Percentiles rank a stretch among this genome's conserved stretches.
Evolutionary conservation across 2,113 vertebrate genomes (phyloP).

Genomic region (Stegastes partitus): DNA sequence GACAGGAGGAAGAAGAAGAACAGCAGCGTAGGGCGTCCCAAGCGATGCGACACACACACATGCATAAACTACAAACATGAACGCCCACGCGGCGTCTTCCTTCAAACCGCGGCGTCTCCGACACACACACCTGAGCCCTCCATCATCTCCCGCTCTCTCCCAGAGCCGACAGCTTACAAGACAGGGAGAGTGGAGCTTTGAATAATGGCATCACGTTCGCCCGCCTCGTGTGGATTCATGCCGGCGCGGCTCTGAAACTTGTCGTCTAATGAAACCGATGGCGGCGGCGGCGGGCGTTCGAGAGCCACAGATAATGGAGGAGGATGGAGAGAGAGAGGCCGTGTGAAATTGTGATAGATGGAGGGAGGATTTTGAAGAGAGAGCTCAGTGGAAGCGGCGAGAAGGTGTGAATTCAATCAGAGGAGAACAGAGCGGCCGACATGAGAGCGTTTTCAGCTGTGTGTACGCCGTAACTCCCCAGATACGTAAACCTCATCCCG

Average conservation of each 20-base stretch:
- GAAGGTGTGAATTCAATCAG: constrained; percentile 13
- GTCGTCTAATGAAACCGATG: constrained; percentile 51
- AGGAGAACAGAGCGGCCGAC: neutral
- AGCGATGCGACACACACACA: neutral
- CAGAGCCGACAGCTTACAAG: constrained; percentile 43
- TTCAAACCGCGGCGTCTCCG: constrained; percentile 1
- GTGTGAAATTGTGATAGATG: constrained; percentile 51
- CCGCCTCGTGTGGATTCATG: constrained; percentile 62
- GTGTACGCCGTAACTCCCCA: constrained; percentile 45
- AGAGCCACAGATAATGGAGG: constrained; percentile 37
- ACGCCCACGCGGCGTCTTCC: neutral
- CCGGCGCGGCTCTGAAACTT: constrained; percentile 43
- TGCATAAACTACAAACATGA: neutral
- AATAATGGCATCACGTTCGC: constrained; percentile 62
- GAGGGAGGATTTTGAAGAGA: constrained; percentile 16
- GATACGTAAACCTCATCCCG: constrained; percentile 69
- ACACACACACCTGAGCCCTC: constrained; percentile 31
- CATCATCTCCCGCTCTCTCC: constrained; percentile 26
- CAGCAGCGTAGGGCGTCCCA: neutral
- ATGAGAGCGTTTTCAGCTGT: neutral
- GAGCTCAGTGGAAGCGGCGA: constrained; percentile 27
- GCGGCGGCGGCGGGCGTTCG: constrained; percentile 13
- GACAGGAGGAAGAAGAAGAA: neutral
- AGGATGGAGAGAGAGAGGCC: neutral
- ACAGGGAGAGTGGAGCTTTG: constrained; percentile 39